phyloP scores from a whole-genome alignment of 2,797 vertebrate species.

The Characodon lateralis region DNA sequence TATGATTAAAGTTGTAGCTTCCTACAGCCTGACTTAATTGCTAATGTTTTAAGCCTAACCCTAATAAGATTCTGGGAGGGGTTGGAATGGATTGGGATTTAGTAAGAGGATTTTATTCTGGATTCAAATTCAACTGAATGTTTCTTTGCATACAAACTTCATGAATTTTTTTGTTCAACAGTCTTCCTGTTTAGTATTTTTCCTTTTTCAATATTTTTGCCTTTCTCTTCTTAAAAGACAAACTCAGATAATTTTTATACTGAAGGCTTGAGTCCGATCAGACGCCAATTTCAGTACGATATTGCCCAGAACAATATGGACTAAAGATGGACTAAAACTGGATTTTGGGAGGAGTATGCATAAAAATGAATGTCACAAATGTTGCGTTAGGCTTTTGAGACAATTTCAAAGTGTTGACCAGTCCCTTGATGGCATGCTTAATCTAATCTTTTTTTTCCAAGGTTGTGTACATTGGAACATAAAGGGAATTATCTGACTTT shows the following conservation, averaged over 20 bases:
- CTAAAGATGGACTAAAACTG: not conserved
- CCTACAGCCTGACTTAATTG: slow-evolving; percentile 31
- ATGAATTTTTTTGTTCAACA: not conserved
- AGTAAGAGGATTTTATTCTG: slow-evolving; percentile 10
- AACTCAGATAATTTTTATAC: not conserved
- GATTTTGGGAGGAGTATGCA: not conserved
- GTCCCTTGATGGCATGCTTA: not conserved
- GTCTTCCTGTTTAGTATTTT: not conserved
- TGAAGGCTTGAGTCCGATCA: not conserved
- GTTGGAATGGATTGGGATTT: slow-evolving; percentile 19
- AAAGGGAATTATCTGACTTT: not conserved
- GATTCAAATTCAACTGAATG: slow-evolving; percentile 20
- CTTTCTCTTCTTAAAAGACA: not conserved
- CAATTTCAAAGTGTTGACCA: not conserved
- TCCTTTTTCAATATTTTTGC: not conserved
- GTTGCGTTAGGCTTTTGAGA: not conserved
- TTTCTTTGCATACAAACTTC: slow-evolving; percentile 2
- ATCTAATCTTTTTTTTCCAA: not conserved
- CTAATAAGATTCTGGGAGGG: slow-evolving; percentile 19
- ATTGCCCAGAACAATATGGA: not conserved
- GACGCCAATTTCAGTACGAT: not conserved
- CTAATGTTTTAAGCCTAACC: slow-evolving; percentile 20
- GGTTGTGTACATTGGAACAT: not conserved
- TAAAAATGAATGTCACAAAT: slow-evolving; percentile 4
- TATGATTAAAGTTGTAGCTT: slow-evolving; percentile 29